Percentiles rank a stretch among this genome's conserved stretches.
Evolutionary conservation across 2,797 vertebrate genomes (phyloP).

Genomic region (Epinephelus coioides): DNA sequence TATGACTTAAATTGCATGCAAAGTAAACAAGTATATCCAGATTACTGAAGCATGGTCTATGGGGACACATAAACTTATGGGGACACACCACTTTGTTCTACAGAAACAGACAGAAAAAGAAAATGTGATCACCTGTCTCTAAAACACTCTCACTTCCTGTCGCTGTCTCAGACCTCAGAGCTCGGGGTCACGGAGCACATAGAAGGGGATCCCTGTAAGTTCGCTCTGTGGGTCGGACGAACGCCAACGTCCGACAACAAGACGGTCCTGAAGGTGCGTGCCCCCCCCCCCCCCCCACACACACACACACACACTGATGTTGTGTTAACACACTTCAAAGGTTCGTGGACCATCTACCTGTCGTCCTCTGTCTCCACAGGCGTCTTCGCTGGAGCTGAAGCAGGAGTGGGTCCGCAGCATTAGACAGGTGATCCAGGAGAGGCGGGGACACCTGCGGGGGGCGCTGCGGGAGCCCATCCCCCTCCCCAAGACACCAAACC

Average conservation of each 20-base stretch:
- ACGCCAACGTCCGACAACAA: conserved; percentile 98
- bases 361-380: conserved; percentile 76
- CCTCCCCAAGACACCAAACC: conserved; percentile 96
- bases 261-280: conserved; percentile 93
- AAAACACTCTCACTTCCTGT: background rate
- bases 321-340: no score
- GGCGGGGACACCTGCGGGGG: conserved; percentile 96
- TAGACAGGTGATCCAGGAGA: conserved; percentile 97
- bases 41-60: background rate
- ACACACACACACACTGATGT: no score
- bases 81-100: no score
- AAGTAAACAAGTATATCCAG: no score
- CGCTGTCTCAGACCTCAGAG: conserved; percentile 92
- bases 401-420: conserved; percentile 99
- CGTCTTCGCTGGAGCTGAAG: conserved; percentile 94
- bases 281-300: no score
- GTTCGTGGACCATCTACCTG: background rate
- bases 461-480: conserved; percentile 97
- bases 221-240: conserved; percentile 97
- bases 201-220: conserved; percentile 98
- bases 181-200: conserved; percentile 97
- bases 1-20: no score
- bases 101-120: no score
- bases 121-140: background rate
- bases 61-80: background rate